Base-by-base conservation (phyloP, 1,140 invertebrate genomes). In the Kradibia gibbosae region DNA sequence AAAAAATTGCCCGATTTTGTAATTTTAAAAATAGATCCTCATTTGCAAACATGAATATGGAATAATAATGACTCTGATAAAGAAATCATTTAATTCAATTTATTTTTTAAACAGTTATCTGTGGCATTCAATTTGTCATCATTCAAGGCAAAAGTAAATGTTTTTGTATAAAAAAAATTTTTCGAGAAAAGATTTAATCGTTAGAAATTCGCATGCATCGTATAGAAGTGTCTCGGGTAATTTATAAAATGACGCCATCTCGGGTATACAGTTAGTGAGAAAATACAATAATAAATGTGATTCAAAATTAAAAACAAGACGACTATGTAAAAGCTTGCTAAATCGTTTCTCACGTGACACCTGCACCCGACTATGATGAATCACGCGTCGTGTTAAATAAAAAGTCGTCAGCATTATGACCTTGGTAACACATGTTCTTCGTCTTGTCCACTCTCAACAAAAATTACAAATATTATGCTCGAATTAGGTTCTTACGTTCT, bases 291-390 rank as follows among this genome's bases (percentile, higher is more conserved):
- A 75, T 67, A 80, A 80, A 80, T 75, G 79, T n/a, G 72, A 74
- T 53, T 39, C 79, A 55, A 80, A 75, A 80, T 80, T 74, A 74
- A 80, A 80, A 80, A 80, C 45, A 75, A 74, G 60, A 60, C 65
- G 78, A 73, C 70, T 34, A 1, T 17, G 28, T 42, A n/a, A 67
- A 67, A 67, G 22, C 8, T 36, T 22, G 39, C 13, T 70, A 81
- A 76, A 81, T 77, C 78, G 76, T 80, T 81, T 50, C 57, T 60
- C 70, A 71, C 80, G 70, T 81, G 78, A 74, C 80, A 83, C 78
- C 80, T 82, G 82, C 28, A 53, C 60, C 36, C 80, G 82, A 83
- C 78, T 65, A 79, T 85, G 80, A 85, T 85, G 82, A 83, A 85
- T 85, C 65, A 74, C 57, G 55, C 31, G 81, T 78, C 76, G 45